phyloP scores from a whole-genome alignment of 2,797 vertebrate species.

The Eulemur coronatus region DNA sequence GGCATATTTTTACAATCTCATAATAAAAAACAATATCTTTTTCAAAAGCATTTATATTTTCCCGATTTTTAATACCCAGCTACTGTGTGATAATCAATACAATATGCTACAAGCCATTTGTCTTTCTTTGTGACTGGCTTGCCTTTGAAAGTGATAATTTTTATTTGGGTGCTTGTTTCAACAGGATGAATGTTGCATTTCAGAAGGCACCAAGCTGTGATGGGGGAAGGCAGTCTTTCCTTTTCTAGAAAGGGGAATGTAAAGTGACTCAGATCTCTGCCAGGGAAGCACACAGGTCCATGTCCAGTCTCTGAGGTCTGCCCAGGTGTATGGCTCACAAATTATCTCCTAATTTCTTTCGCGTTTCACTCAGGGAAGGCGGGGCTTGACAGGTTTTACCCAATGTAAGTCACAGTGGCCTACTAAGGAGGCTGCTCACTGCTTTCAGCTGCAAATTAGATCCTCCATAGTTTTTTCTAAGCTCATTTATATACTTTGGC shows the following conservation, averaged over 20 bases:
- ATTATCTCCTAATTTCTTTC: background rate
- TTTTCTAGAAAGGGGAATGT: background rate
- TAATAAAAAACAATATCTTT: constrained; percentile 67
- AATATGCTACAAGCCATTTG: constrained; percentile 3
- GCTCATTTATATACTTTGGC: background rate
- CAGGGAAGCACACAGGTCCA: background rate
- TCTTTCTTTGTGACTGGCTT: constrained; percentile 35
- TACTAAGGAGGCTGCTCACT: background rate
- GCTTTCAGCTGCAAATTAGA: background rate
- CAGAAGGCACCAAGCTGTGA: background rate
- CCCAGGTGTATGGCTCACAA: background rate
- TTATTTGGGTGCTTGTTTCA: constrained; percentile 45
- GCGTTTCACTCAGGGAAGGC: background rate
- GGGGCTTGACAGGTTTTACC: background rate
- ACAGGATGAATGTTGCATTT: background rate
- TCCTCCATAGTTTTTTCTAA: background rate
- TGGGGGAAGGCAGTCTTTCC: background rate
- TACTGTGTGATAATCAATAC: constrained; percentile 65
- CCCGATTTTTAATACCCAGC: constrained; percentile 61
- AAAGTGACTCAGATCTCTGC: background rate
- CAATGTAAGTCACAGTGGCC: background rate
- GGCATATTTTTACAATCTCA: constrained; percentile 57
- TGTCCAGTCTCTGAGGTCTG: background rate
- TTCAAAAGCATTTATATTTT: constrained; percentile 69
- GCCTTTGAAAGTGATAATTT: constrained; percentile 53